These are phyloP conservation scores for Paragorgia papillata DNA, from an alignment of 92 coral and sea anemone genomes.

Conservation along the genomic window DNA sequence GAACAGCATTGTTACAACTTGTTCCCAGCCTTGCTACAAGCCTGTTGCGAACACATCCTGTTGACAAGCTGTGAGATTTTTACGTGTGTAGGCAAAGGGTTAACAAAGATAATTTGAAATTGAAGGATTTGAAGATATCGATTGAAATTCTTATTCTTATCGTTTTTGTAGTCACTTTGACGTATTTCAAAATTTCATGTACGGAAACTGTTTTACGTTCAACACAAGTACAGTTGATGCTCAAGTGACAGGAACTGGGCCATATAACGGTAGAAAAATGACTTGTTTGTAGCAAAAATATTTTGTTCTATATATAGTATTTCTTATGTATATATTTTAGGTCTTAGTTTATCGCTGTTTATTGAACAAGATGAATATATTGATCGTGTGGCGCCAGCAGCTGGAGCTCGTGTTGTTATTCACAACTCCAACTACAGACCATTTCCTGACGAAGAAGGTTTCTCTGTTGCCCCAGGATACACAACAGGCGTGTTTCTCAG, in stretches of 20 bases:
- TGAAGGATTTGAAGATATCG: too few species aligned
- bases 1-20: too few species aligned
- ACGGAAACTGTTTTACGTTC: conserved; percentile 41
- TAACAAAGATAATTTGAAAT: too few species aligned
- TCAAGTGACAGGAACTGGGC: conserved; percentile 35
- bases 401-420: conserved; percentile 38
- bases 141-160: too few species aligned
- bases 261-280: conserved; percentile 23
- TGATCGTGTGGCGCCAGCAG: conserved; percentile 35
- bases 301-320: too few species aligned
- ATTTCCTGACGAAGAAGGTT: conserved; percentile 37
- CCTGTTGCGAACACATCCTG: too few species aligned
- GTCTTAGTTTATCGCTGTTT: conserved; percentile 22
- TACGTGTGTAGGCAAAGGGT: too few species aligned
- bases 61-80: too few species aligned
- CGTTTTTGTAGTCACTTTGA: conserved; percentile 26
- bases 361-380: conserved; percentile 43
- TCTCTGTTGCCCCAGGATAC: conserved; percentile 41
- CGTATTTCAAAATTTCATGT: conserved; percentile 35
- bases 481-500: conserved; percentile 19
- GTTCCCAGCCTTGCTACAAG: too few species aligned
- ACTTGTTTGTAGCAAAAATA: not conserved
- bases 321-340: not conserved
- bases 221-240: conserved; percentile 38
- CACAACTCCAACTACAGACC: conserved; percentile 20